Percentiles rank a stretch among this genome's conserved stretches.
Evolutionary conservation across 2,888 invertebrate species (phyloP).

Genomic region (Synanthedon andrenaeformis): DNA sequence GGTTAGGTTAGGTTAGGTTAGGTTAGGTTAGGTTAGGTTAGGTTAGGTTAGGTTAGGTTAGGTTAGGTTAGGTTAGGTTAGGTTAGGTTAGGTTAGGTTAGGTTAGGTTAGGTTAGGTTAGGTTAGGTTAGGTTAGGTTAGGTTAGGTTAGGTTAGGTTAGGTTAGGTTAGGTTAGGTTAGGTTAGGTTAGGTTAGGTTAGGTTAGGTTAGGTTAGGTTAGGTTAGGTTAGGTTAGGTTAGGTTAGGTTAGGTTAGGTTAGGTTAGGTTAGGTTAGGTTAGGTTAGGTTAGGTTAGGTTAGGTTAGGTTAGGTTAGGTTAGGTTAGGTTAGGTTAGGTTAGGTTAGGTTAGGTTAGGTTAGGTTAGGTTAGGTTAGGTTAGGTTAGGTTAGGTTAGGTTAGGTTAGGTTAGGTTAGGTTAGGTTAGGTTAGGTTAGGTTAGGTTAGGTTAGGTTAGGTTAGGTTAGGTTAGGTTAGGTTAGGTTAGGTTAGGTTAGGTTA

Average conservation of each 20-base stretch:
- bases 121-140: constrained; percentile 7
- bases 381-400: constrained; percentile 8
- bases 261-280: constrained; percentile 9
- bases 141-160: constrained; percentile 9
- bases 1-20: constrained; percentile 10
- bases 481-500: constrained; percentile 13
- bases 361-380: constrained; percentile 6
- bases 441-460: constrained; percentile 10
- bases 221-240: constrained; percentile 8
- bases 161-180: constrained; percentile 9
- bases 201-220: constrained; percentile 9
- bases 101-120: constrained; percentile 7
- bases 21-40: constrained; percentile 7
- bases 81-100: constrained; percentile 3
- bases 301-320: constrained; percentile 9
- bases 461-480: constrained; percentile 16
- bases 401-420: constrained; percentile 8
- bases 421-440: constrained; percentile 8
- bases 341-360: constrained; percentile 1
- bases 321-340: constrained; percentile 10
- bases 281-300: constrained; percentile 8
- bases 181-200: constrained; percentile 7
- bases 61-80: not conserved
- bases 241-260: constrained; percentile 7
- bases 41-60: constrained; percentile 8